Base-by-base conservation (phyloP, 2,888 invertebrate genomes). In the Drosophila testacea region DNA sequence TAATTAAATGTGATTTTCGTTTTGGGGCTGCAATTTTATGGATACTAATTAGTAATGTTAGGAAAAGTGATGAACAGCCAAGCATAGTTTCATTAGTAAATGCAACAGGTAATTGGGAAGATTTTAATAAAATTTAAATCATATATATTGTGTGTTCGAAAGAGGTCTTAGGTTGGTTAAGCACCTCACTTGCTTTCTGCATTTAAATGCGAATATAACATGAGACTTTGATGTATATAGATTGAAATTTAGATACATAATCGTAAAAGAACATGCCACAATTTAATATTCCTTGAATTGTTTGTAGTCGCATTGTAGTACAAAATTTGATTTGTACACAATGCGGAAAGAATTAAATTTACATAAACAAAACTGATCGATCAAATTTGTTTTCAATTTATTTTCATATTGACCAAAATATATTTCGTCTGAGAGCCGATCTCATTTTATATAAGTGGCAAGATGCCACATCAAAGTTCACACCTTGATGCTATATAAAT, bases 381-480 rank as follows among this genome's bases (percentile, higher is more conserved):
- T 57, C 2, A 28, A 34, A 56, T 13, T 13, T 36, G 22, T 42
- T 52, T 52, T n/a, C 27, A 34, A 59, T 69, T 55, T 55, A 61
- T 54, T 44, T 77, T 9, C 48, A 47, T 32, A 28, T 28, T 47
- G 32, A 47, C 42, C n/a, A 10, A 22, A 13, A n/a, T 50, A 68
- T 44, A 44, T 54, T 42, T 42, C 34, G 32, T 22, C 38, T 30
- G 44, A 39, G 41, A 67, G 60, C 9, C 36, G 22, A 65, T 46
- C 47, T 32, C 28, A 28, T 41, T 51, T 62, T 52, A 5, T 51
- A 55, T 55, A 71, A 84, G 55, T 64, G 74, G 59, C 71, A 68
- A 65, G 84, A 84, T 73, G 73, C 79, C 85, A 68, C 82, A 71
- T 68, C 85, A 79, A 77, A 88, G 71, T 71, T 83, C 83, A 70